Base-by-base conservation (phyloP, 2,113 vertebrate species). In the Salvelinus namaycush region DNA sequence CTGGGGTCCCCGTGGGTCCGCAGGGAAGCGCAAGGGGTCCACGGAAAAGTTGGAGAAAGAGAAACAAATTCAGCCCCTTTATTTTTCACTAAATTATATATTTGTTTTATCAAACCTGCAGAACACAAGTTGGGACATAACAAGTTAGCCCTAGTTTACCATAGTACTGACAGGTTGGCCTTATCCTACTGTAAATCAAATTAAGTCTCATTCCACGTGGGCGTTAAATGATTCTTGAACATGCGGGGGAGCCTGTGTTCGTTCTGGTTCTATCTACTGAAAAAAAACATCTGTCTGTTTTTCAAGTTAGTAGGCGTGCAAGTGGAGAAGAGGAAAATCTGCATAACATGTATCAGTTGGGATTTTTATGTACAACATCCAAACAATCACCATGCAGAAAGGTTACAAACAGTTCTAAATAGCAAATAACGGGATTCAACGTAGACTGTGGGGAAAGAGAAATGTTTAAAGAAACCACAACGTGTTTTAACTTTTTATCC, bases 271-370 rank as follows among this genome's bases (percentile, higher is more conserved):
- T 57, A 16, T 24, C n/a, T 22, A 22, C 22, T 16, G 16, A 22
- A 62, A 22, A 60, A n/a, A 22, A 62, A 22, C n/a, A 22, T 3
- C 6, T 62, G 59, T 1, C 74, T 86, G 84, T 48, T 84, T 86
- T 86, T 79, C 27, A 3, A 78, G 87, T 90, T 69, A 86, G 24
- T 70, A 79, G 82, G 77, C 5, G 76, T 62, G 59, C n/a, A 62
- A 79, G 49, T 77, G 68, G 79, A 81, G 83, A 85, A 85, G 72
- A 79, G 8, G 62, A 27, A 74, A 44, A 81, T 54, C 16, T 5
- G 4, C 16, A 54, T 39, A 59, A 71, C 73, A 67, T 79, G 59
- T 16, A 62, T 11, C 75, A 77, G 72, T 27, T 69, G 81, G 79
- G 82, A 62, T 5, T 74, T 79, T 57, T 34, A 1, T 59, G 11